A percentile compares a stretch with the other conserved stretches of the same genome.
These are phyloP conservation scores for Catocala sponsa DNA, from an alignment of 2,888 invertebrate genomes.

Conservation along the genomic window DNA sequence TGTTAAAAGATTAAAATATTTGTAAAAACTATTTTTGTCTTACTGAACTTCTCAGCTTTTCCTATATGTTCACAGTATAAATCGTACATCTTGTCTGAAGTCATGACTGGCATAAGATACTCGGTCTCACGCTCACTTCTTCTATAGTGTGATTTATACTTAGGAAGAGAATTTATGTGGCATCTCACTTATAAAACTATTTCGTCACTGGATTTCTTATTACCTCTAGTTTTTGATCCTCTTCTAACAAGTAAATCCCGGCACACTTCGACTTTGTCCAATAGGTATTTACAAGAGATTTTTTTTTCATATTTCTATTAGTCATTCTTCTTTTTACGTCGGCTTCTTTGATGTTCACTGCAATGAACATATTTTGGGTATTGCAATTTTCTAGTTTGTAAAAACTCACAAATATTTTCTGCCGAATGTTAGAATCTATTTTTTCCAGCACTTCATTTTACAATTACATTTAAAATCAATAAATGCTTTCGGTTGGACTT, in stretches of 20 bases:
- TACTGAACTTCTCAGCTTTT: conserved; percentile 30
- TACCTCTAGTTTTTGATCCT: conserved; percentile 33
- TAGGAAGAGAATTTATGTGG: conserved; percentile 32
- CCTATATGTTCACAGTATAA: conserved; percentile 25
- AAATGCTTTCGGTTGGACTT: conserved; percentile 22
- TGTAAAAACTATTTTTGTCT: conserved; percentile 29
- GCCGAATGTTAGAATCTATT: conserved; percentile 17
- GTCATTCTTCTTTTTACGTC: conserved; percentile 18
- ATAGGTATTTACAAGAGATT: conserved; percentile 19
- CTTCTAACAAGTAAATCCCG: conserved; percentile 37
- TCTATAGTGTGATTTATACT: conserved; percentile 27
- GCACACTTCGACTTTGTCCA: conserved; percentile 25
- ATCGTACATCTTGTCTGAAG: conserved; percentile 28
- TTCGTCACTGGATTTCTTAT: conserved; percentile 27
- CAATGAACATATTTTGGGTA: conserved; percentile 21
- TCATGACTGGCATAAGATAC: conserved; percentile 34
- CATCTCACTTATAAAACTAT: conserved; percentile 31
- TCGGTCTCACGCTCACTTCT: conserved; percentile 24
- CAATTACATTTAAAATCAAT: conserved; percentile 20
- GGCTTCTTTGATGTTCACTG: conserved; percentile 22
- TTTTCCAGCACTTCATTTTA: conserved; percentile 18
- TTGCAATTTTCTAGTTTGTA: conserved; percentile 25
- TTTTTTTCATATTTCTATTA: conserved; percentile 24
- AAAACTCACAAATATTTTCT: conserved; percentile 23
- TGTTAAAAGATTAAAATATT: conserved; percentile 26